Conservation (phyloP, 1,140 invertebrate genomes). For the Schlechtendalia chinensis region DNA sequence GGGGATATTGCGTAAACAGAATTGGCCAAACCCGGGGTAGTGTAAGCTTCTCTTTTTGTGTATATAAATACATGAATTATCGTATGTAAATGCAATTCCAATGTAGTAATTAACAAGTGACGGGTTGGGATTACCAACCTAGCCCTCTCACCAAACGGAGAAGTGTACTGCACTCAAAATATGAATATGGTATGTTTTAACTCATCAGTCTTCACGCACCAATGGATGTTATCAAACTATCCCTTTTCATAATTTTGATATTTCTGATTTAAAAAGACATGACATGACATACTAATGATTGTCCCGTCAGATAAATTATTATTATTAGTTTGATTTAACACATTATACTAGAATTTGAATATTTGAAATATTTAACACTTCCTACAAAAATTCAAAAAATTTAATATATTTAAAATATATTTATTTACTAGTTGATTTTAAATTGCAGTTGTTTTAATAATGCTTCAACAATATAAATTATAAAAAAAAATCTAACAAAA, state of each 20-base stretch:
- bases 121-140: background rate
- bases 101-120: conserved; percentile 28
- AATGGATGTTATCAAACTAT: background rate
- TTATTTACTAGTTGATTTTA: too few relatives aligned
- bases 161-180: too few relatives aligned
- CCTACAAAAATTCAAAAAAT: too few relatives aligned
- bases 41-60: background rate
- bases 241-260: background rate
- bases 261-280: background rate
- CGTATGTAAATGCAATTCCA: conserved; percentile 9
- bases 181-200: too few relatives aligned
- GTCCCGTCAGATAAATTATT: too few relatives aligned
- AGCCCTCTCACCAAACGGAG: too few relatives aligned
- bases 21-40: background rate
- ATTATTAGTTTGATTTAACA: background rate
- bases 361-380: too few relatives aligned
- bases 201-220: background rate
- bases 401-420: too few relatives aligned
- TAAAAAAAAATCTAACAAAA: too few relatives aligned
- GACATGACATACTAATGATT: background rate
- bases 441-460: too few relatives aligned
- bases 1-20: background rate
- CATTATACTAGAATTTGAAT: background rate
- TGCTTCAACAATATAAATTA: too few relatives aligned
- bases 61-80: conserved; percentile 6